Percentiles rank a stretch among this genome's conserved stretches.
Evolutionary conservation across 2,888 invertebrate genomes (phyloP).

Genomic region (Sericinus montela): DNA sequence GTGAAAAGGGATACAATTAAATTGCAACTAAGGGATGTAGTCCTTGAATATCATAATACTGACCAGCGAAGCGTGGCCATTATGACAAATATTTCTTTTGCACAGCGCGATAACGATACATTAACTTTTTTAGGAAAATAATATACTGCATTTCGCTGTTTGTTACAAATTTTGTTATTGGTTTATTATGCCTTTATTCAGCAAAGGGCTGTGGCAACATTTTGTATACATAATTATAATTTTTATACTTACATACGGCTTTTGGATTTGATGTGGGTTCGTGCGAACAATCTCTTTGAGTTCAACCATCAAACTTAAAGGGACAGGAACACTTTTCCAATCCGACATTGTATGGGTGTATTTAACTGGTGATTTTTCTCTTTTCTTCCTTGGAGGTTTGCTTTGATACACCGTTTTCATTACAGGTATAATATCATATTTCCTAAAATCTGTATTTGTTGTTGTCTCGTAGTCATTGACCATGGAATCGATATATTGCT

Average conservation of each 20-base stretch:
- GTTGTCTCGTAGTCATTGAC: constrained; percentile 36
- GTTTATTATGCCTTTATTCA: no score
- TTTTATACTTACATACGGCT: constrained; percentile 27
- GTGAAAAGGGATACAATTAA: no score
- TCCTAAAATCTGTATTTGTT: constrained; percentile 27
- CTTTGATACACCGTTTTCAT: constrained; percentile 27
- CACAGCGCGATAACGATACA: no score
- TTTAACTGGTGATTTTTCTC: constrained; percentile 28
- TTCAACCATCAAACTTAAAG: constrained; percentile 30
- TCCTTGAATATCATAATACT: no score
- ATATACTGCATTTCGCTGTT: no score
- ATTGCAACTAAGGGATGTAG: no score
- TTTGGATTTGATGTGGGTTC: constrained; percentile 31
- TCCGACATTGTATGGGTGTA: constrained; percentile 34
- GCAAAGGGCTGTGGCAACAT: no score
- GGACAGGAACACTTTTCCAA: constrained; percentile 30
- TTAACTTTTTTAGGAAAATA: no score
- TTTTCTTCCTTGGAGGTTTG: constrained; percentile 20
- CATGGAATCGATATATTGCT: constrained; percentile 26
- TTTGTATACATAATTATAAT: no score
- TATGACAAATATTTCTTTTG: no score
- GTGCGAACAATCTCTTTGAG: constrained; percentile 33
- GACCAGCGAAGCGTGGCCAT: no score
- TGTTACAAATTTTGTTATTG: no score
- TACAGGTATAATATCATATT: constrained; percentile 19